Conservation (phyloP, 2,888 invertebrate species). For the Pseudococcus jackbeardsleyi region DNA sequence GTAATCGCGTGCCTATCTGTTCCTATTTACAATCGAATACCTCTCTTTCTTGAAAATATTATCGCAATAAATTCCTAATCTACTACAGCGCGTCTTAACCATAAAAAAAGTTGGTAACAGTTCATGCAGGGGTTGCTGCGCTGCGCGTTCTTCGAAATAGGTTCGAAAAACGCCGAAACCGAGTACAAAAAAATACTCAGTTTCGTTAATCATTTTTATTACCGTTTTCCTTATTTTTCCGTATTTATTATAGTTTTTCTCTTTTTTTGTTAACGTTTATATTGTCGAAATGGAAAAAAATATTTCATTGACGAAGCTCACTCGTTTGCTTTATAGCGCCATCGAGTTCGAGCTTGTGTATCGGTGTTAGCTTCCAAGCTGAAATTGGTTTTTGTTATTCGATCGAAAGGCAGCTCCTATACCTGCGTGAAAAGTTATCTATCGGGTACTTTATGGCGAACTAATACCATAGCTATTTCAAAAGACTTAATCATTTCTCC, state of each 20-base stretch:
- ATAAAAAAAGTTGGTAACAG: neutral
- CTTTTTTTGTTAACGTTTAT: slow-evolving; percentile 32
- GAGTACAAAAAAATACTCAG: slow-evolving; percentile 38
- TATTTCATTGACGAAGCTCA: slow-evolving; percentile 24
- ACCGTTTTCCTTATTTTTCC: slow-evolving; percentile 54
- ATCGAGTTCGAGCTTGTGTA: neutral
- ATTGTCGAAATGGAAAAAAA: slow-evolving; percentile 30
- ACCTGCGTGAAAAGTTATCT: neutral
- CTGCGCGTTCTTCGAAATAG: neutral
- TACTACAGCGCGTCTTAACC: slow-evolving; percentile 12
- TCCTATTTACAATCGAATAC: slow-evolving; percentile 12
- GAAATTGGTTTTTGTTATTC: neutral
- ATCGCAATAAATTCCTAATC: slow-evolving; percentile 49
- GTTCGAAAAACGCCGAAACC: neutral
- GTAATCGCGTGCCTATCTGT: slow-evolving; percentile 38
- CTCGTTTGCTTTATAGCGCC: neutral
- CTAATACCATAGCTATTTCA: neutral
- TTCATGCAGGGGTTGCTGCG: neutral
- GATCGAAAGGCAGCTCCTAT: neutral
- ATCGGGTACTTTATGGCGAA: neutral
- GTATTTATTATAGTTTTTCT: slow-evolving; percentile 8
- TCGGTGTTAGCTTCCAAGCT: neutral
- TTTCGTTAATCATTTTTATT: slow-evolving; percentile 54
- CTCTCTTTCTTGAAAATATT: neutral
- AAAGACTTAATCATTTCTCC: slow-evolving; percentile 5